Evolutionary conservation across 1,140 invertebrate genomes (phyloP).

Genomic region (Teleopsis dalmanni): DNA sequence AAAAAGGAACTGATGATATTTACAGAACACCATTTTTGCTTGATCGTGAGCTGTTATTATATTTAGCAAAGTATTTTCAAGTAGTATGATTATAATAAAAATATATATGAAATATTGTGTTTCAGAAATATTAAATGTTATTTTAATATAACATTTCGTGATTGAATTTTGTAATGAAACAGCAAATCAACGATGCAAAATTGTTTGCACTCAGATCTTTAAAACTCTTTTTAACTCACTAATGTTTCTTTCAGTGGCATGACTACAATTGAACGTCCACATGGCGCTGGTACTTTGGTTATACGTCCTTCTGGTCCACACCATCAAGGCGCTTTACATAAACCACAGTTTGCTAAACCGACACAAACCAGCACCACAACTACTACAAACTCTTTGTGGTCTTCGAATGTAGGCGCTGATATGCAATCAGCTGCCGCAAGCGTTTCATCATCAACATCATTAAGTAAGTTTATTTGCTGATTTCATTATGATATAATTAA

Average conservation of each 20-base stretch:
- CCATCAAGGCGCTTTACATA: slow-evolving; percentile 32
- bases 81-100: too few relatives aligned
- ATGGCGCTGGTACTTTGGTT: slow-evolving; percentile 41
- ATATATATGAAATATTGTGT: too few relatives aligned
- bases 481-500: too few relatives aligned
- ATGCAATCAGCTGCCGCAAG: slow-evolving; percentile 15
- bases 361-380: slow-evolving; percentile 15
- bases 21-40: too few relatives aligned
- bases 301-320: slow-evolving; percentile 40
- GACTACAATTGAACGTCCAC: slow-evolving; percentile 42
- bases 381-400: slow-evolving; percentile 6
- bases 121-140: too few relatives aligned
- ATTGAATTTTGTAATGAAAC: too few relatives aligned
- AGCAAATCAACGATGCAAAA: too few relatives aligned
- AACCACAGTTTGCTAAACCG: slow-evolving; percentile 24
- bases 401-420: slow-evolving; percentile 12
- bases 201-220: background rate
- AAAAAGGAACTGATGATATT: too few relatives aligned
- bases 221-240: background rate
- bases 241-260: slow-evolving; percentile 25
- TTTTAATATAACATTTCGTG: too few relatives aligned
- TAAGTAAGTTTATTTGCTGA: slow-evolving; percentile 11
- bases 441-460: slow-evolving; percentile 17
- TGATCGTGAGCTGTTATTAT: too few relatives aligned
- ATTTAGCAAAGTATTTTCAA: too few relatives aligned